Base-by-base conservation (phyloP, 2,888 invertebrate species). In the Stegana nigrithorax region DNA sequence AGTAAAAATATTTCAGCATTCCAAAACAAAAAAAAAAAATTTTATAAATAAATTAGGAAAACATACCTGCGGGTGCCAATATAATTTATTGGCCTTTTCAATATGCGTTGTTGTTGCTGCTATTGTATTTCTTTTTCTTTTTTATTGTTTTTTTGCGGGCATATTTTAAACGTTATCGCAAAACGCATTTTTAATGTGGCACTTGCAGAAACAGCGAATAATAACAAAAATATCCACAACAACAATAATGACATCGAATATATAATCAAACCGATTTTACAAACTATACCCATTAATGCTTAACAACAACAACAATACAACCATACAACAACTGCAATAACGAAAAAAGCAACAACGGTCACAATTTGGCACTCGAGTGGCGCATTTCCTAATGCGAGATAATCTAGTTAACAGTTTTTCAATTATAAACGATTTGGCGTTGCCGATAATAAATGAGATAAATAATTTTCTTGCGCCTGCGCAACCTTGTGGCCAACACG, bases 381-480 rank as follows among this genome's bases (percentile, higher is more conserved):
- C 44, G 57, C 53, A 47, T 45, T 72, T 75, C 70, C 67, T 75
- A 77, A 75, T 78, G 74, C 72, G 66, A 67, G 69, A 70, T 78
- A 76, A 76, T 76, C 75, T 76, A 76, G 75, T 78, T 76, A 76
- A 78, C 78, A 76, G 75, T 76, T 76, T 78, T 76, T 76, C 78
- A 78, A 76, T 76, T 76, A 76, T 78, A 70, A 67, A 69, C 73
- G 75, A 76, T 76, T 78, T 78, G 67, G 69, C 70, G 76, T 67
- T 66, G 68, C 78, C 78, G 78, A 76, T 76, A 76, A 73, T 74
- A 74, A 74, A 76, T 70, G 72, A 76, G 75, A 75, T 76, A 76
- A 78, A 78, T 74, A 73, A 73, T 74, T 76, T 78, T 75, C 71
- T 14, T 63, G 60, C 64, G 66, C 64, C 69, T 14, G 27, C 12